These are phyloP conservation scores for Helicoverpa armigera DNA, from an alignment of 1,140 invertebrate species.

Conservation along the genomic window DNA sequence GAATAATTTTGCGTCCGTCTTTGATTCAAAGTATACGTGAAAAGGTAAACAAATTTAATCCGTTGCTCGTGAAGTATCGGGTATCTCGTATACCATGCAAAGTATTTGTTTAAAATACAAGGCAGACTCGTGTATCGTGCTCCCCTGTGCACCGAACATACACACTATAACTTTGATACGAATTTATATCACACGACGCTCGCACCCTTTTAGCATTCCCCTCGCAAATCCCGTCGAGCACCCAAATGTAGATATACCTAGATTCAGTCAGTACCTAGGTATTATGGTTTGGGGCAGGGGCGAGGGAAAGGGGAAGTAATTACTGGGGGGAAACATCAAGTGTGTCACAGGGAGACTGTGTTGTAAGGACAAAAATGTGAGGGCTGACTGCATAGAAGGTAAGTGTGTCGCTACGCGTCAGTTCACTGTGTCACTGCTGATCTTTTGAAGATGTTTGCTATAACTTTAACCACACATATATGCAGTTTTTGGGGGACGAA, in stretches of 20 bases:
- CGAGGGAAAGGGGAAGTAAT: slow-evolving; percentile 78
- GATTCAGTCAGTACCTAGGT: slow-evolving; percentile 75
- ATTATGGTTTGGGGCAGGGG: slow-evolving; percentile 66
- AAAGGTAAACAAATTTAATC: slow-evolving; percentile 60
- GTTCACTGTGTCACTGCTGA: slow-evolving; percentile 86
- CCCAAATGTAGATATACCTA: slow-evolving; percentile 78
- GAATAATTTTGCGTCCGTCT: slow-evolving; percentile 54
- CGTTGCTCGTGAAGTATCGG: slow-evolving; percentile 35
- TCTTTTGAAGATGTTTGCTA: slow-evolving; percentile 72
- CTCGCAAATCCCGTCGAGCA: slow-evolving; percentile 79
- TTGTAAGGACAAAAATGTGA: slow-evolving; percentile 83
- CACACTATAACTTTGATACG: slow-evolving; percentile 72
- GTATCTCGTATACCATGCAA: slow-evolving; percentile 36
- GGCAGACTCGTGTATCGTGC: slow-evolving; percentile 64
- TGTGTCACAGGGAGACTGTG: slow-evolving; percentile 85
- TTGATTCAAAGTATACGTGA: slow-evolving; percentile 37
- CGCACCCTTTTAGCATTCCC: slow-evolving; percentile 82
- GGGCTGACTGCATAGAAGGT: slow-evolving; percentile 79
- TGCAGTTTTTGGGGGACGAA: slow-evolving; percentile 34
- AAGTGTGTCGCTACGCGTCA: slow-evolving; percentile 82
- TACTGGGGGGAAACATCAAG: slow-evolving; percentile 83
- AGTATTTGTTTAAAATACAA: slow-evolving; percentile 69
- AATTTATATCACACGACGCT: slow-evolving; percentile 79
- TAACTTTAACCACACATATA: slow-evolving; percentile 12
- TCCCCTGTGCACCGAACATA: slow-evolving; percentile 67